Conservation (phyloP, 1,140 invertebrate species). For the Pseudobourletiella spinata region DNA sequence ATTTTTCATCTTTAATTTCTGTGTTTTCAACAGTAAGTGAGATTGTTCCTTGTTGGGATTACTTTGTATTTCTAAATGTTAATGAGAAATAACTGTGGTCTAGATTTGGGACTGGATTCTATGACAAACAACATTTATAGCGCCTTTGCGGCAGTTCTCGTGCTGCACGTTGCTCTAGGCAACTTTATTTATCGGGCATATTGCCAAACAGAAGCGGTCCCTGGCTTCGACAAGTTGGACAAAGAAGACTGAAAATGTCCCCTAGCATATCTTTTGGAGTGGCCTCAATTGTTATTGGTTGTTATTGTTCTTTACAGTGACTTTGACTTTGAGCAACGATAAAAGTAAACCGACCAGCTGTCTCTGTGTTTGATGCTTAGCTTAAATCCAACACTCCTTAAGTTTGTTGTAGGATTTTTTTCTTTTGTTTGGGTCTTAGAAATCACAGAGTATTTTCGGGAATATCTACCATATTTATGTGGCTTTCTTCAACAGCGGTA, state of each 20-base stretch:
- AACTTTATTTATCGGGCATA: slow-evolving; percentile 67
- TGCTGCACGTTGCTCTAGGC: slow-evolving; percentile 62
- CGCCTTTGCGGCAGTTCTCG: slow-evolving; percentile 57
- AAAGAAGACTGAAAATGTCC: slow-evolving; percentile 33
- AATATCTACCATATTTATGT: no score
- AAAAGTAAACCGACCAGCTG: no score
- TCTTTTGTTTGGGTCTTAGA: no score
- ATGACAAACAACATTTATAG: slow-evolving; percentile 63
- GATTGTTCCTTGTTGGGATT: not conserved
- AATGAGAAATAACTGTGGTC: not conserved
- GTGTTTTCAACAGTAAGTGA: slow-evolving; percentile 37
- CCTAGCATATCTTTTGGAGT: no score
- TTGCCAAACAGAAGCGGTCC: slow-evolving; percentile 38
- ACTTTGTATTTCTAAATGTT: not conserved
- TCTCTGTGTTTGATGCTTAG: no score
- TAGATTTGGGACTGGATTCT: slow-evolving; percentile 49
- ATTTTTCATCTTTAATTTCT: slow-evolving; percentile 43
- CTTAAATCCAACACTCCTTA: no score
- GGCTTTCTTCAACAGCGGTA: no score
- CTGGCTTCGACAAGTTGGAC: slow-evolving; percentile 34
- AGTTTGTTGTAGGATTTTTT: no score
- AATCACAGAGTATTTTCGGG: no score
- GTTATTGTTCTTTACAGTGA: no score
- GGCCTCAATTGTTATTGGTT: no score
- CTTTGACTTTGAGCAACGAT: no score